Evolutionary conservation across 2,888 invertebrate species (phyloP).

Genomic region (Crepidodera aurea): DNA sequence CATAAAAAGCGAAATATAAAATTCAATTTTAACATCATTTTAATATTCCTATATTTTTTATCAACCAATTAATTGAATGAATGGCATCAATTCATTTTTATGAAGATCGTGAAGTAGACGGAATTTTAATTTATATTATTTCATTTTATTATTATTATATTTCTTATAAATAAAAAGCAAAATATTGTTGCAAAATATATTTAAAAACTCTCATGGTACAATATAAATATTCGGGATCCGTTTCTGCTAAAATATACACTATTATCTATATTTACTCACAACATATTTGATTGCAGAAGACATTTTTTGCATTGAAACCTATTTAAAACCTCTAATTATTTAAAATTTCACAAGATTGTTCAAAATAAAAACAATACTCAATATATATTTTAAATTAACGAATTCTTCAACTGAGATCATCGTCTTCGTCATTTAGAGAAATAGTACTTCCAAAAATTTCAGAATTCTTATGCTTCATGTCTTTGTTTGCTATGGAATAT

Average conservation of each 20-base stretch:
- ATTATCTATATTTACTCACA: neutral
- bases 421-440: conserved; percentile 56
- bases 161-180: neutral
- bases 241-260: neutral
- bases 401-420: conserved; percentile 38
- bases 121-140: too few species aligned
- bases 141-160: too few species aligned
- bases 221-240: conserved; percentile 3
- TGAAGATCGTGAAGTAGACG: too few species aligned
- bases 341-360: neutral
- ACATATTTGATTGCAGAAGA: neutral
- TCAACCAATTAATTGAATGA: too few species aligned
- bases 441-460: conserved; percentile 60
- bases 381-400: neutral
- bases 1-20: neutral
- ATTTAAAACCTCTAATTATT: neutral
- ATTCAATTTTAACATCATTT: too few species aligned
- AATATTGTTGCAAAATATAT: conserved; percentile 12
- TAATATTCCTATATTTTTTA: too few species aligned
- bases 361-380: neutral
- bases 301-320: neutral
- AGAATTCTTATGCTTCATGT: conserved; percentile 36
- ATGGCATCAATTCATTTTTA: too few species aligned
- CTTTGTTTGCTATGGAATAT: conserved; percentile 37
- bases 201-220: neutral